phyloP scores from a whole-genome alignment of 2,113 vertebrate species.

The Anseranas semipalmata region DNA sequence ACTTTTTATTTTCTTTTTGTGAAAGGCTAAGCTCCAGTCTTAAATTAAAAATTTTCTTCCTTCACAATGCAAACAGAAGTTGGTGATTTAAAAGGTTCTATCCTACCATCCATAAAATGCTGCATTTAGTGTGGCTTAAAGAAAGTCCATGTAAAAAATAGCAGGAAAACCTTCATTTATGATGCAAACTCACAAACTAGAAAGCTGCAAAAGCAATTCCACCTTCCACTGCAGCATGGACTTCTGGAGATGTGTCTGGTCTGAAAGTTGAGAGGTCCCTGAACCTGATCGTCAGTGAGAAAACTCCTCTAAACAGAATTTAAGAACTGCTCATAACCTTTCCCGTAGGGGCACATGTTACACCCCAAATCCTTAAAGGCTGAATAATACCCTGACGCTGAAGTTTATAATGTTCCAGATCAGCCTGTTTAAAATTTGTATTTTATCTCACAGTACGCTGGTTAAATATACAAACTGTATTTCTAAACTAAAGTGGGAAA shows the following conservation, averaged over 20 bases:
- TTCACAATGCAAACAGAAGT: neutral
- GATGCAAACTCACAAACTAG: neutral
- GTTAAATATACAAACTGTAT: constrained; percentile 61
- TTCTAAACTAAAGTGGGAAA: constrained; percentile 54
- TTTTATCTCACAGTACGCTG: neutral
- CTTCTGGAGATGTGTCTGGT: neutral
- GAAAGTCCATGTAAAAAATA: neutral
- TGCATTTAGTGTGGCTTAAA: neutral
- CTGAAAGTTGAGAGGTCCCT: neutral
- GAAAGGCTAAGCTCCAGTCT: neutral
- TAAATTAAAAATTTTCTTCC: neutral
- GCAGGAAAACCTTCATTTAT: neutral
- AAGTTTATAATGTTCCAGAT: constrained; percentile 31
- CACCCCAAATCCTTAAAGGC: constrained; percentile 28
- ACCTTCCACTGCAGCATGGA: neutral
- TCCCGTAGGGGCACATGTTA: neutral
- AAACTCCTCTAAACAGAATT: neutral
- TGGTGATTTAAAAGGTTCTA: neutral
- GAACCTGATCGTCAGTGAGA: neutral
- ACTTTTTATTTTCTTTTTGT: neutral
- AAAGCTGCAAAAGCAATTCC: constrained; percentile 18
- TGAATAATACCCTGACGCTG: neutral
- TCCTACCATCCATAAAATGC: neutral
- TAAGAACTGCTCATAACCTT: neutral
- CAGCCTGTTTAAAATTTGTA: constrained; percentile 16